A percentile compares a stretch with the other conserved stretches of the same genome.
These are phyloP conservation scores for Polyergus mexicanus DNA, from an alignment of 1,140 invertebrate species.

Conservation along the genomic window DNA sequence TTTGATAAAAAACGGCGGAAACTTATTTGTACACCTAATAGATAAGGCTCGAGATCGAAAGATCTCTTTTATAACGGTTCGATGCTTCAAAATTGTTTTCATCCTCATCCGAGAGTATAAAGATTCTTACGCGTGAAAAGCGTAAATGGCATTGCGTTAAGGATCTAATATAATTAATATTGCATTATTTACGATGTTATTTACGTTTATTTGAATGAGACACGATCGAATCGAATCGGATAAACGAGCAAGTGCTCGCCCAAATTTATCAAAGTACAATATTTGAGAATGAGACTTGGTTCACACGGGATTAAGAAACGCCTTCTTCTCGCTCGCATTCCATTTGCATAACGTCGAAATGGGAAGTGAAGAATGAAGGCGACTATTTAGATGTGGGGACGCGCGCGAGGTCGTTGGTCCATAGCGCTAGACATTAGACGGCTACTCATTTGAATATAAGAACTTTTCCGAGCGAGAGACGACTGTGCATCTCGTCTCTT, in stretches of 20 bases:
- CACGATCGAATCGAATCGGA: slow-evolving; percentile 13
- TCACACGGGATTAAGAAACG: slow-evolving; percentile 62
- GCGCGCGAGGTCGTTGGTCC: slow-evolving; percentile 72
- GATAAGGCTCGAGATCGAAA: too few species aligned
- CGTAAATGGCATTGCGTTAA: not conserved
- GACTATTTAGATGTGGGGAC: slow-evolving; percentile 75
- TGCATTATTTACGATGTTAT: not conserved
- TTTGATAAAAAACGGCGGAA: too few species aligned
- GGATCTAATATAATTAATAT: not conserved
- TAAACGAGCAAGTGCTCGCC: slow-evolving; percentile 13
- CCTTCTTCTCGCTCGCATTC: slow-evolving; percentile 54
- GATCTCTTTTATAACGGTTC: too few species aligned
- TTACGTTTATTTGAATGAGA: not conserved
- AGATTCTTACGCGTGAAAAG: not conserved
- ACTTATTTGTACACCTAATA: too few species aligned
- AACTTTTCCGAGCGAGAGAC: slow-evolving; percentile 67
- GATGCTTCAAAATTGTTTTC: not conserved
- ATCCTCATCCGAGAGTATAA: not conserved
- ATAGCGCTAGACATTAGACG: slow-evolving; percentile 76
- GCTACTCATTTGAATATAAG: slow-evolving; percentile 81
- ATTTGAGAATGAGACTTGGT: slow-evolving; percentile 51
- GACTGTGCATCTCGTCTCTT: not conserved
- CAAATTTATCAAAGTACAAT: slow-evolving; percentile 61
- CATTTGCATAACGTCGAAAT: slow-evolving; percentile 82
- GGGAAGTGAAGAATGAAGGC: slow-evolving; percentile 79